These are phyloP conservation scores for Cremastinae sp. DNA, from an alignment of 2,888 invertebrate genomes.

Conservation along the genomic window DNA sequence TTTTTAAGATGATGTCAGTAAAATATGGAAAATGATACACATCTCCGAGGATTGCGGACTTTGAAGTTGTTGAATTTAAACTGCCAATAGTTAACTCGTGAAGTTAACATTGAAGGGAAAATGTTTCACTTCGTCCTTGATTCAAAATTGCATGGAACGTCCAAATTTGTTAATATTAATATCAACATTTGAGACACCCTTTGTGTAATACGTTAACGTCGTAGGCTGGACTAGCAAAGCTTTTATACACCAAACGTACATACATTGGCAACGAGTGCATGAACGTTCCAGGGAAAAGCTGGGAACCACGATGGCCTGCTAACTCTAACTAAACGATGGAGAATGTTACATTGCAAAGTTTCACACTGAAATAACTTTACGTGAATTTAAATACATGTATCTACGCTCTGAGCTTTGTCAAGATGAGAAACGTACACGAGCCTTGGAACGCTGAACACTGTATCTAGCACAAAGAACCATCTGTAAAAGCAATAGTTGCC, in stretches of 20 bases:
- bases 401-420: background rate
- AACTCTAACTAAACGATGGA: constrained; percentile 13
- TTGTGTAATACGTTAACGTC: constrained; percentile 7
- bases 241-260: background rate
- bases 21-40: too few relatives aligned
- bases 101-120: too few relatives aligned
- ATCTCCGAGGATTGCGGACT: too few relatives aligned
- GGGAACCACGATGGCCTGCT: background rate
- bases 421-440: constrained; percentile 13
- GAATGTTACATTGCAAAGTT: background rate
- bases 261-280: constrained; percentile 13
- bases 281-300: constrained; percentile 35
- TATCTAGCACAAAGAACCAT: constrained; percentile 48
- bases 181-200: too few relatives aligned
- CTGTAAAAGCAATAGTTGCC: constrained; percentile 58
- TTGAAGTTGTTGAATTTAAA: too few relatives aligned
- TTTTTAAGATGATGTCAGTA: too few relatives aligned
- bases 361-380: background rate
- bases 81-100: too few relatives aligned
- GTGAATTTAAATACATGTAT: background rate
- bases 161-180: too few relatives aligned
- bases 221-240: background rate
- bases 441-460: constrained; percentile 3
- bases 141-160: too few relatives aligned
- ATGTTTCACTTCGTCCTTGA: too few relatives aligned